Conservation (phyloP, 2,113 vertebrate genomes). For the Alexandromys fortis region DNA sequence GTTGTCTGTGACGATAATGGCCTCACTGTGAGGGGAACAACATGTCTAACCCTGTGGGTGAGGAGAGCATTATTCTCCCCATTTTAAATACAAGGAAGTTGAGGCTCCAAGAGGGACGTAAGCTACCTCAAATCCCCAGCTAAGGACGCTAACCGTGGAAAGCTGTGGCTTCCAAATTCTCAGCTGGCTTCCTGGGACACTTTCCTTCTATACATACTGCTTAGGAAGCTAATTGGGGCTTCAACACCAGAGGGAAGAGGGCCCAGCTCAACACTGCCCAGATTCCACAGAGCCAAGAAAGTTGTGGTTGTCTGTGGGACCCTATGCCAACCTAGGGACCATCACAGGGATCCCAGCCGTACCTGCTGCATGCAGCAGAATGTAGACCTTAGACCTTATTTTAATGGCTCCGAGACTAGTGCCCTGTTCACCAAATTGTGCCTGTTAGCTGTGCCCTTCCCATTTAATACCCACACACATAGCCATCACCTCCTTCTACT, state of each 20-base stretch:
- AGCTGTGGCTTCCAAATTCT: background rate
- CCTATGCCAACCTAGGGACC: background rate
- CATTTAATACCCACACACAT: background rate
- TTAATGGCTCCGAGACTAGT: background rate
- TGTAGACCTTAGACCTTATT: background rate
- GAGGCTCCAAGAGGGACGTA: background rate
- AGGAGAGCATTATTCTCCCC: background rate
- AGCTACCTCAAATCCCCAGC: background rate
- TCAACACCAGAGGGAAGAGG: background rate
- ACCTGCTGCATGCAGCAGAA: background rate
- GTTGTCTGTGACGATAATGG: background rate
- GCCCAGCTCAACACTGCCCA: background rate
- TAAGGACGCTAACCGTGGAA: background rate
- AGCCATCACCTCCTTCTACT: background rate
- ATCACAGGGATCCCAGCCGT: background rate
- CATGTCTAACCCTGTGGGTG: too few relatives aligned
- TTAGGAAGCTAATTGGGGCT: background rate
- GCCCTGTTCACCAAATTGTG: background rate
- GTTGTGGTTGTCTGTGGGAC: background rate
- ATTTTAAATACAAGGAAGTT: constrained; percentile 6
- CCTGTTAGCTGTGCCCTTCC: background rate
- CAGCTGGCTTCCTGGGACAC: background rate
- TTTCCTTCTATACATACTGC: background rate
- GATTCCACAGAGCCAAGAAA: background rate
- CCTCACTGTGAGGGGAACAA: background rate